Evolutionary conservation across 2,888 invertebrate species (phyloP), one percentile per base, ranked within the genome.

Genomic region (Coleophora deauratella): DNA sequence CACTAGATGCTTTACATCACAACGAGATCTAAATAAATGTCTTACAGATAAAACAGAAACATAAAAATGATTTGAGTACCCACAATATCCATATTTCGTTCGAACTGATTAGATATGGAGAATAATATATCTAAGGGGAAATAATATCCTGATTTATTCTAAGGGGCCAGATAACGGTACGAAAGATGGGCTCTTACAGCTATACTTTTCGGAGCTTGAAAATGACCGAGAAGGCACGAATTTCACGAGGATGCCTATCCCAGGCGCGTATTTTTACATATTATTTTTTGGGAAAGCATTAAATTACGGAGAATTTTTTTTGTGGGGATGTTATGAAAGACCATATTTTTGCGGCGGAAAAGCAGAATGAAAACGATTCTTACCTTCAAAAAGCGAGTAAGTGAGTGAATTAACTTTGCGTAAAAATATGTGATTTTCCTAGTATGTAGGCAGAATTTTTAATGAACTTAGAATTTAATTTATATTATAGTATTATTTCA

Each of bases 71-170:
- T 21, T 21, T 6, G 21, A 6, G 21, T 21, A 56, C 57, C 57
- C 60, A 61, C 60, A 61, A 61, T 63, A 63, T 66, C 67, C 69
- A 77, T 78, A 75, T 74, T 71, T 76, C 74, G 69, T 62, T 61
- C 62, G 54, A 62, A 59, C 72, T 79, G 79, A 81, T 81, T 79
- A 80, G 78, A 79, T 81, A 80, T 71, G 75, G 69, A 69, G 67
- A 76, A 74, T 74, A 74, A 77, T 78, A 77, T 75, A 70, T 71
- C 60, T 66, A 66, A 57, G 63, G 66, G 60, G 71, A 73, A 76
- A 78, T 77, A 78, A 77, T 75, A 76, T 66, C 70, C 63, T 75
- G 77, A 81, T 81, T 78, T 79, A 82, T 81, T 69, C 65, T 60
- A 57, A 59, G 59, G 63, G 64, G 68, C 62, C 57, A 74, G 81